These are phyloP conservation scores for Brachyalestes nurse DNA, from an alignment of 2,797 vertebrate species.

Conservation along the genomic window DNA sequence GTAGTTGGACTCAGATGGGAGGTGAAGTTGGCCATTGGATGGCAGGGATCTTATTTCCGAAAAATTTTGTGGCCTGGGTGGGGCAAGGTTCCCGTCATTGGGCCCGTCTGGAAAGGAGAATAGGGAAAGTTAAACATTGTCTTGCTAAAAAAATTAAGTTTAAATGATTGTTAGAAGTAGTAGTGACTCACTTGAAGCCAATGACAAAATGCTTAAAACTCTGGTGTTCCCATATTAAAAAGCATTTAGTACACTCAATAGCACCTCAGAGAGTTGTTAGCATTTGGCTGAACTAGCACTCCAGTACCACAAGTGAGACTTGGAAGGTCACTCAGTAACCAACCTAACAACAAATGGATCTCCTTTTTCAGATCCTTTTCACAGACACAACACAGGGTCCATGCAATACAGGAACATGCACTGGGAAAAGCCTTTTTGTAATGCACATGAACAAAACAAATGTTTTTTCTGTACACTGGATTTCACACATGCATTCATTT, in stretches of 20 bases:
- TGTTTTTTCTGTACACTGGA: not conserved
- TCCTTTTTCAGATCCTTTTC: not conserved
- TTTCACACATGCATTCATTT: not conserved
- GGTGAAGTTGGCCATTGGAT: conserved; percentile 85
- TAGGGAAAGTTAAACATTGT: not conserved
- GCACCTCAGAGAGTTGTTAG: not conserved
- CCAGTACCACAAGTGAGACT: conserved; percentile 6
- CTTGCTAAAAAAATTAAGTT: not conserved
- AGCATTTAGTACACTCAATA: not conserved
- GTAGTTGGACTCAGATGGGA: conserved; percentile 93
- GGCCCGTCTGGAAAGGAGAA: conserved; percentile 88
- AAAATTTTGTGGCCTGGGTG: conserved; percentile 95
- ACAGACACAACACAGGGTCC: conserved; percentile 35
- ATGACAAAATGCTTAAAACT: conserved; percentile 29
- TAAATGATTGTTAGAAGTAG: not conserved
- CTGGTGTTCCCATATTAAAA: conserved; percentile 1
- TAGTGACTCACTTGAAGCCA: not conserved
- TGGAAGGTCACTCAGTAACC: not conserved
- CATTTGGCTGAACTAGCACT: not conserved
- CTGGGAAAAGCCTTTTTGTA: conserved; percentile 21
- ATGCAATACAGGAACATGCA: conserved; percentile 44
- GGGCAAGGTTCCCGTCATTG: conserved; percentile 94
- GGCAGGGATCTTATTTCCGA: conserved; percentile 92
- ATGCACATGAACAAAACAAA: not conserved
- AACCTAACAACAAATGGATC: conserved; percentile 4